A percentile compares a stretch with the other conserved stretches of the same genome.
phyloP scores from a whole-genome alignment of 92 coral and sea anemone species.

The Galaxea fascicularis region DNA sequence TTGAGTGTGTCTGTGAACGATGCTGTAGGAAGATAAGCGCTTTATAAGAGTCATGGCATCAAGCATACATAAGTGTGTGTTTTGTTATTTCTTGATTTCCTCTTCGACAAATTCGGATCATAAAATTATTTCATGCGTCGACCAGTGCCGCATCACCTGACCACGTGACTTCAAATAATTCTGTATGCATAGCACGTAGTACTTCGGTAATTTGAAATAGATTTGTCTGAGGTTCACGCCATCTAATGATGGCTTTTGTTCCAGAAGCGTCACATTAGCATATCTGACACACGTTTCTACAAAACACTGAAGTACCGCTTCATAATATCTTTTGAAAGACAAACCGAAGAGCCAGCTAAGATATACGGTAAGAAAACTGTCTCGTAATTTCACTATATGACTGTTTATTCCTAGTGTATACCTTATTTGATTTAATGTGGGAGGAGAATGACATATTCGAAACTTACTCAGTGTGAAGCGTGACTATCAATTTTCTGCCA shows the following conservation, averaged over 20 bases:
- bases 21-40: no score
- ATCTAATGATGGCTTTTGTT: background rate
- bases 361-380: background rate
- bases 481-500: no score
- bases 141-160: background rate
- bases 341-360: background rate
- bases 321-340: background rate
- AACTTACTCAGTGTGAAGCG: no score
- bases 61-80: no score
- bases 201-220: background rate
- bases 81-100: background rate
- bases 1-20: no score
- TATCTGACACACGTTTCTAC: background rate
- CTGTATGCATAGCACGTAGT: background rate
- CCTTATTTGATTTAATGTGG: background rate
- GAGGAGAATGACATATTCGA: no score
- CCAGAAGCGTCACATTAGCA: conserved; percentile 1
- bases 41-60: no score
- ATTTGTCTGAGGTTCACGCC: background rate
- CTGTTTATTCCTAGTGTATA: background rate
- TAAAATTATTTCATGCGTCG: background rate
- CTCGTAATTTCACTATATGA: background rate
- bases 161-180: background rate
- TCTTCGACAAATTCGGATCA: background rate
- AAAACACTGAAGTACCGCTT: background rate